Conservation (phyloP, 1,140 invertebrate species). For the Yoshiicerus persimilis region DNA sequence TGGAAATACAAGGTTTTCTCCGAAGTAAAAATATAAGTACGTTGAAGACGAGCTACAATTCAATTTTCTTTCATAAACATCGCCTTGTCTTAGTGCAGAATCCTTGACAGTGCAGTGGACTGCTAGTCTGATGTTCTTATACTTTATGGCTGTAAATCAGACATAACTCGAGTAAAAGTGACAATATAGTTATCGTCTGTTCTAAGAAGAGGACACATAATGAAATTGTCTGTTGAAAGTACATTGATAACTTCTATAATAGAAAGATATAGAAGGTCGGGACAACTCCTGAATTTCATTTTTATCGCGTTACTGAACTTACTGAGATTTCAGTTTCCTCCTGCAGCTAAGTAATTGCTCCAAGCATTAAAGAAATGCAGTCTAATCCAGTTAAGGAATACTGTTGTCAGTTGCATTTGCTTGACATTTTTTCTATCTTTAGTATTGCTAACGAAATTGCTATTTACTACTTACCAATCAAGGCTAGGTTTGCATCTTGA, state of each 20-base stretch:
- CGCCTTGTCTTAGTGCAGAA: not conserved
- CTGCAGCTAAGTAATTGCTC: not conserved
- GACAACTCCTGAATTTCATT: not conserved
- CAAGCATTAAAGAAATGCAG: not conserved
- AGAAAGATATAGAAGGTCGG: not conserved
- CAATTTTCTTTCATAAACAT: not conserved
- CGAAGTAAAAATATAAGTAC: not conserved
- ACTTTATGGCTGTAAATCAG: not conserved
- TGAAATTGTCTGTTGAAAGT: not conserved
- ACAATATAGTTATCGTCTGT: not conserved
- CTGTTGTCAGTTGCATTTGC: not conserved
- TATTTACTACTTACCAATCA: too few species aligned
- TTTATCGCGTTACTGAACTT: not conserved
- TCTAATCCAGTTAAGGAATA: not conserved
- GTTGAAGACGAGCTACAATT: not conserved
- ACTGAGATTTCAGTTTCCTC: not conserved
- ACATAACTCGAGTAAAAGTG: not conserved
- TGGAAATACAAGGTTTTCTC: not conserved
- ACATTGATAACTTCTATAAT: not conserved
- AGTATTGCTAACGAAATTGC: too few species aligned
- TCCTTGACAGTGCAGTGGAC: not conserved
- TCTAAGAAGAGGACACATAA: not conserved
- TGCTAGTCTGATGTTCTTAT: not conserved
- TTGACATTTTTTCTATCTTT: not conserved
- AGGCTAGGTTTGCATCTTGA: too few species aligned